Evolutionary conservation across 2,797 vertebrate species (phyloP), one percentile per base, ranked within the genome.

Genomic region (Sebastes vulpes): DNA sequence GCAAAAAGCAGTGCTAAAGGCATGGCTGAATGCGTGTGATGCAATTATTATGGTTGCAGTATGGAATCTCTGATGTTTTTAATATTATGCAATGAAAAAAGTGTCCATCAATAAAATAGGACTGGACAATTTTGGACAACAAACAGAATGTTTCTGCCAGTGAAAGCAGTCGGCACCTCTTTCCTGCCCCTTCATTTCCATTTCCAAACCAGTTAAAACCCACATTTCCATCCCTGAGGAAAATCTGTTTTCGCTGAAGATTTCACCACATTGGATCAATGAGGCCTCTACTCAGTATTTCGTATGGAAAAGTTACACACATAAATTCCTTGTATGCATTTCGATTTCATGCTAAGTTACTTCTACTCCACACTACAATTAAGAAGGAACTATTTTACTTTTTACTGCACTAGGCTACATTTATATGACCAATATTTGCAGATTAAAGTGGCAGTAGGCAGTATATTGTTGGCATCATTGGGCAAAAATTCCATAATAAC

Each of bases 131-230:
- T 67, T 28, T 76, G 60, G 25, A 75, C 12, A 46, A 18, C 52
- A 75, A 23, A 64, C 26, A 57, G 38, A 60, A 35, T 59, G 8
- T 68, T 42, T 53, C 53, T 42, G 3, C 10, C 53, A 31, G 28
- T 57, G 21, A n/a, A 75, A 32, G n/a, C 48, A n/a, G n/a, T 50
- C 57, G 9, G 10, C 26, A 53, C 23, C 11, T 52, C 46, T 28
- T 65, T 46, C 23, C 57, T 46, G n/a, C 14, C 29, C 10, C 6
- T 32, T 29, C 11, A 25, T 32, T 68, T 69, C 1, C 20, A 46
- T 38, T 56, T 66, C 57, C 54, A 72, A 77, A 83, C 56, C 69
- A 60, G 26, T 58, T 1, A 23, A 60, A 88, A 46, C 31, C 59
- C 50, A 59, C 64, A 65, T 54, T 75, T 72, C 67, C 20, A 68